These are phyloP conservation scores for Iselma pallidipennis DNA, from an alignment of 2,888 invertebrate species.

Conservation along the genomic window DNA sequence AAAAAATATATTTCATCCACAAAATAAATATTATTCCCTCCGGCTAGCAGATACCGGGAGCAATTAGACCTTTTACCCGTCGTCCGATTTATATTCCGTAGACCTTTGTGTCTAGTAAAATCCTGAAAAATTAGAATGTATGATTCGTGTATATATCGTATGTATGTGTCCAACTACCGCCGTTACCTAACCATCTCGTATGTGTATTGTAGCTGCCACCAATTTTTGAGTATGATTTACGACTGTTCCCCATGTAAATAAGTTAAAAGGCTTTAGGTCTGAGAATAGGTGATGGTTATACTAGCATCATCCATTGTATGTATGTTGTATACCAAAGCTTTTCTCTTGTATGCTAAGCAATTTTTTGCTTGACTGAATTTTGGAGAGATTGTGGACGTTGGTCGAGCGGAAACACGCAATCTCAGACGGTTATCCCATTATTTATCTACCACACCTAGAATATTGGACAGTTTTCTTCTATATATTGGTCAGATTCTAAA, in stretches of 20 bases:
- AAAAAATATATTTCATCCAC: background rate
- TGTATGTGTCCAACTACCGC: background rate
- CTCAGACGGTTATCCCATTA: conserved; percentile 33
- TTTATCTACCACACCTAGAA: conserved; percentile 32
- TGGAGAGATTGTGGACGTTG: conserved; percentile 29
- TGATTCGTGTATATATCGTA: background rate
- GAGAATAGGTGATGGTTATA: background rate
- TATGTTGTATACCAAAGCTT: background rate
- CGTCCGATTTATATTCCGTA: background rate
- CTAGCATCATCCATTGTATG: conserved; percentile 4
- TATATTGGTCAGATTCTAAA: conserved; percentile 19
- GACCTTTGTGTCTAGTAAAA: background rate
- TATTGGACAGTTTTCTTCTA: conserved; percentile 9
- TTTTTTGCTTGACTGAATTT: conserved; percentile 34
- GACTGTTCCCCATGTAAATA: conserved; percentile 16
- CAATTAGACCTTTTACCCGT: background rate
- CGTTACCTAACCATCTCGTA: background rate
- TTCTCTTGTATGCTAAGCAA: conserved; percentile 31
- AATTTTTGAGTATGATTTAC: conserved; percentile 18
- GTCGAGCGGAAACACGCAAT: conserved; percentile 35
- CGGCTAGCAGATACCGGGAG: background rate
- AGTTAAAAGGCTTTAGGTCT: background rate
- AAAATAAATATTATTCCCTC: background rate
- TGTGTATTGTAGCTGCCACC: background rate
- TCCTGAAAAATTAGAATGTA: conserved; percentile 13